These are phyloP conservation scores for Aphodius sticticus DNA, from an alignment of 2,888 invertebrate genomes.

Conservation along the genomic window DNA sequence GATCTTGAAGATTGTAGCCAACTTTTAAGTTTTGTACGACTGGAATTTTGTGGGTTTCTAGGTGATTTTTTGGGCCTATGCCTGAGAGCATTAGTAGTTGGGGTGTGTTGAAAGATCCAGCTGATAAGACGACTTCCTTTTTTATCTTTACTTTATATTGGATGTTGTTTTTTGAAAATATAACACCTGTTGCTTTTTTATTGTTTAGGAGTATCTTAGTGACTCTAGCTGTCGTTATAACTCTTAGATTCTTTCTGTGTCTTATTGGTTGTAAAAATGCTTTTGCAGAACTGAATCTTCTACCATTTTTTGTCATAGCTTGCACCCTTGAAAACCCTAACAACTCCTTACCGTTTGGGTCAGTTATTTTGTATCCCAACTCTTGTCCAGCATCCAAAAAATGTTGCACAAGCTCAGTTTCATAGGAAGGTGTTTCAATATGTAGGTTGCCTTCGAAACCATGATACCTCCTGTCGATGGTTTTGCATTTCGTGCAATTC, in stretches of 20 bases:
- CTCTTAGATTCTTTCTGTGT: slow-evolving; percentile 71
- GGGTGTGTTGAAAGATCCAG: slow-evolving; percentile 85
- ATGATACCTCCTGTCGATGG: slow-evolving; percentile 72
- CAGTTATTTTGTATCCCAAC: slow-evolving; percentile 74
- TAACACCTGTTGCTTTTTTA: slow-evolving; percentile 73
- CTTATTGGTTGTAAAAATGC: slow-evolving; percentile 75
- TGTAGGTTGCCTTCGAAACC: slow-evolving; percentile 73
- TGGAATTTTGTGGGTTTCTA: slow-evolving; percentile 67
- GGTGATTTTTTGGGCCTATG: slow-evolving; percentile 72
- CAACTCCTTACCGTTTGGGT: slow-evolving; percentile 72
- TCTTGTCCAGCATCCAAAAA: slow-evolving; percentile 75
- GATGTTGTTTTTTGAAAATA: slow-evolving; percentile 70
- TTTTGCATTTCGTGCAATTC: slow-evolving; percentile 67
- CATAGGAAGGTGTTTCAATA: slow-evolving; percentile 71
- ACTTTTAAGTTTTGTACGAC: slow-evolving; percentile 76
- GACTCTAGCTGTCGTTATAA: slow-evolving; percentile 74
- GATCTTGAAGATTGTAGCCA: slow-evolving; percentile 84
- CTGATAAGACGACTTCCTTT: slow-evolving; percentile 81
- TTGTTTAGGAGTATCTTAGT: slow-evolving; percentile 72
- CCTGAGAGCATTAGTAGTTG: slow-evolving; percentile 89
- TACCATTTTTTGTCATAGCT: slow-evolving; percentile 75
- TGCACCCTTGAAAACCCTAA: slow-evolving; percentile 76
- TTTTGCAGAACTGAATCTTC: slow-evolving; percentile 80
- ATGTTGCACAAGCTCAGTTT: slow-evolving; percentile 67
- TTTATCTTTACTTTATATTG: slow-evolving; percentile 65